These are phyloP conservation scores for Oryctolagus cuniculus DNA, from an alignment of 2,113 vertebrate species.

Conservation along the genomic window DNA sequence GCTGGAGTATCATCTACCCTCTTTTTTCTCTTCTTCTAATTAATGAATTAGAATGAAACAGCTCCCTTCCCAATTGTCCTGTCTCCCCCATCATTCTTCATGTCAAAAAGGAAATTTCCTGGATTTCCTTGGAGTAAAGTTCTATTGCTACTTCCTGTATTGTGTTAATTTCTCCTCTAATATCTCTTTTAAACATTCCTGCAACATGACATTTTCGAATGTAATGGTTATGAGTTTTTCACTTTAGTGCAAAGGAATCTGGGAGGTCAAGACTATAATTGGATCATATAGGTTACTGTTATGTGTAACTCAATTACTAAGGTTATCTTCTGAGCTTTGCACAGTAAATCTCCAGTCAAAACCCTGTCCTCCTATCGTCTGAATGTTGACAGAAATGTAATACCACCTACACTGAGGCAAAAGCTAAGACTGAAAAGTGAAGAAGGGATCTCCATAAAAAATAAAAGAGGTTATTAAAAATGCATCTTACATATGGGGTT, in stretches of 20 bases:
- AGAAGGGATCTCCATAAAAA: no score
- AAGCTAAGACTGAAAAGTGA: no score
- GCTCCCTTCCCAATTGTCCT: background rate
- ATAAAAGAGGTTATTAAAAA: no score
- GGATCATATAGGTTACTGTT: constrained; percentile 41
- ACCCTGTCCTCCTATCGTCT: background rate
- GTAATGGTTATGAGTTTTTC: background rate
- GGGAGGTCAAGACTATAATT: background rate
- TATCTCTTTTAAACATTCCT: constrained; percentile 28
- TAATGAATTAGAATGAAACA: background rate
- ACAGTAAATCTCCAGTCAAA: background rate
- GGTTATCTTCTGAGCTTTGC: constrained; percentile 29
- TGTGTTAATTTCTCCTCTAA: constrained; percentile 12
- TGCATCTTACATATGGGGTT: no score
- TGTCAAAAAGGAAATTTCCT: background rate
- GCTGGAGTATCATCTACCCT: background rate
- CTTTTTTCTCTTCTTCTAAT: constrained; percentile 12
- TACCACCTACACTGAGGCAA: no score
- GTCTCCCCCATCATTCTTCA: background rate
- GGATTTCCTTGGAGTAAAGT: background rate
- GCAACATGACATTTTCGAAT: background rate
- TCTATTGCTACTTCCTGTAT: background rate
- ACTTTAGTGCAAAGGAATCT: constrained; percentile 52
- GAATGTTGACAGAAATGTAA: no score
- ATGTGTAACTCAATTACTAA: constrained; percentile 18